Conservation (phyloP, 1,140 invertebrate genomes). For the Drosophila kohkoa region DNA sequence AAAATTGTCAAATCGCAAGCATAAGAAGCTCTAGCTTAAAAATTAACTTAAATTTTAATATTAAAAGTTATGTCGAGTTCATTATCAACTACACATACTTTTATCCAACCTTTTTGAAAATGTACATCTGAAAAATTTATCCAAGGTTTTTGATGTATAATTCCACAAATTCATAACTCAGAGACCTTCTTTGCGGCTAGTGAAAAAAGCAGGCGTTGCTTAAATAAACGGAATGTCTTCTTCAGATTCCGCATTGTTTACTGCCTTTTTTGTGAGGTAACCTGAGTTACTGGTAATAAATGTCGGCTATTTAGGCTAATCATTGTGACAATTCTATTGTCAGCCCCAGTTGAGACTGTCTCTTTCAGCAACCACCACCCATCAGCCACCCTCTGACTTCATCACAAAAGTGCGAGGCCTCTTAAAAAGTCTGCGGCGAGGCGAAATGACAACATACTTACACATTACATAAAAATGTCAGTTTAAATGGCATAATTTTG, state of each 20-base stretch:
- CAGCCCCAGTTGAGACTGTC: slow-evolving; percentile 3
- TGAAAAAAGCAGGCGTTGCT: background rate
- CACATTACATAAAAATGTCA: slow-evolving; percentile 68
- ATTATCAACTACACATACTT: too few relatives aligned
- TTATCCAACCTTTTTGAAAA: too few relatives aligned
- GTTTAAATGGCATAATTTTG: slow-evolving; percentile 63
- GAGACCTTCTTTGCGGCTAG: too few relatives aligned
- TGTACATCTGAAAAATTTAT: too few relatives aligned
- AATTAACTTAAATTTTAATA: too few relatives aligned
- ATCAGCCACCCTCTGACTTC: slow-evolving; percentile 22
- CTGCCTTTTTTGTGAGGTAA: slow-evolving; percentile 29
- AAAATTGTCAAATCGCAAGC: too few relatives aligned
- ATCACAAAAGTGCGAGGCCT: slow-evolving; percentile 31
- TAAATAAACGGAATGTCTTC: background rate
- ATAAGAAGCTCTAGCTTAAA: too few relatives aligned
- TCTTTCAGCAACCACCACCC: background rate
- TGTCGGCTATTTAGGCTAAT: slow-evolving; percentile 73
- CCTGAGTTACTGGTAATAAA: slow-evolving; percentile 65
- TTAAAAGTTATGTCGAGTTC: too few relatives aligned
- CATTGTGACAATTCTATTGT: slow-evolving; percentile 80
- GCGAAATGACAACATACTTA: background rate
- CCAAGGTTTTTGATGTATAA: too few relatives aligned
- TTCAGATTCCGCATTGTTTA: slow-evolving; percentile 20
- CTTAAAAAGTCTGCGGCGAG: slow-evolving; percentile 9
- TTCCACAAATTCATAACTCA: too few relatives aligned